Evolutionary conservation across 2,113 vertebrate genomes (phyloP).

Genomic region (Heliornis fulica): DNA sequence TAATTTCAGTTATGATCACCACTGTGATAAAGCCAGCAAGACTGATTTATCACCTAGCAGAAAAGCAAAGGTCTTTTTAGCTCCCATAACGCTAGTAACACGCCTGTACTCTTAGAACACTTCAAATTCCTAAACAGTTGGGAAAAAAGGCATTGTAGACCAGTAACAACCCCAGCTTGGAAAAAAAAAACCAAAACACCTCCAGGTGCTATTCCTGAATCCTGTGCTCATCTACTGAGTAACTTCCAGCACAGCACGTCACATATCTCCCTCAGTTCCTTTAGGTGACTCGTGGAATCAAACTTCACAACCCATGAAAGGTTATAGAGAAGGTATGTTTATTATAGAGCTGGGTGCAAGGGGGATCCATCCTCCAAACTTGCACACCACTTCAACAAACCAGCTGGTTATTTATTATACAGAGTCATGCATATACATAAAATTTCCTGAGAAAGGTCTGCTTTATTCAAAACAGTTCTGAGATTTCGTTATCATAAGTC

Average conservation of each 20-base stretch:
- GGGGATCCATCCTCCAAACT: too few relatives aligned
- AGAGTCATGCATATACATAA: too few relatives aligned
- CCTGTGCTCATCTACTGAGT: background rate
- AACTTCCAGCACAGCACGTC: background rate
- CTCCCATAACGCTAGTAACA: background rate
- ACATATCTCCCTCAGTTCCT: background rate
- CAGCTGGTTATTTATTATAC: too few relatives aligned
- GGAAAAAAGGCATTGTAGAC: background rate
- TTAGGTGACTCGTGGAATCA: too few relatives aligned
- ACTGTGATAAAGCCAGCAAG: background rate
- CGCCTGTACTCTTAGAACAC: background rate
- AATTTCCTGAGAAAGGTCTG: too few relatives aligned
- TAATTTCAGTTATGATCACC: background rate
- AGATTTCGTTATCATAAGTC: too few relatives aligned
- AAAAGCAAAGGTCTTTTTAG: background rate
- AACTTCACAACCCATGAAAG: too few relatives aligned
- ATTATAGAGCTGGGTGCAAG: too few relatives aligned
- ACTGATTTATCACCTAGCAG: background rate
- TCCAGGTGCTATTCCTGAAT: background rate
- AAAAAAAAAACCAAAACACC: background rate
- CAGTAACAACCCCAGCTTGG: background rate
- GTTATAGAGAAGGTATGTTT: too few relatives aligned
- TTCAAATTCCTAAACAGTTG: background rate
- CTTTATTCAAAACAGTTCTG: too few relatives aligned
- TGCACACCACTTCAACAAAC: too few relatives aligned